Evolutionary conservation across 2,113 vertebrate genomes (phyloP).

Genomic region (Lasiurus borealis): DNA sequence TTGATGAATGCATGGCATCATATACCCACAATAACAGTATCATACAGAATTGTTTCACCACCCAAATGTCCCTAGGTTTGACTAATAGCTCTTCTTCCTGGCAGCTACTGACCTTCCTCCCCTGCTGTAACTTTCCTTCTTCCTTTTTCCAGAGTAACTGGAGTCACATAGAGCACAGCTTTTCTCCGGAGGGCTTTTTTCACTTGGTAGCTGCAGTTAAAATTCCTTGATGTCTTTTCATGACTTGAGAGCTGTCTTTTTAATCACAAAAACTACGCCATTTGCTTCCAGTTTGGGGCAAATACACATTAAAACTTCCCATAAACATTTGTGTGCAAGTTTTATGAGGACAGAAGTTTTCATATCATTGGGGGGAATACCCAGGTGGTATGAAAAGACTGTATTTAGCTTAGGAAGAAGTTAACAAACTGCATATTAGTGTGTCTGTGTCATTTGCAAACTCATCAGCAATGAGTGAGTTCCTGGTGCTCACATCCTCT

Average conservation of each 20-base stretch:
- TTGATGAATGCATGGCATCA: neutral
- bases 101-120: neutral
- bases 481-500: neutral
- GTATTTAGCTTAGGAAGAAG: neutral
- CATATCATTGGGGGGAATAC: neutral
- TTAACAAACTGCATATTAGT: neutral
- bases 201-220: neutral
- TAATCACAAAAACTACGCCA: neutral
- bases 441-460: neutral
- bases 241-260: neutral
- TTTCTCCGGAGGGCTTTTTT: neutral
- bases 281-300: neutral
- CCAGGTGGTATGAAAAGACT: neutral
- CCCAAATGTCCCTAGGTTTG: neutral
- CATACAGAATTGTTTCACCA: neutral
- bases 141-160: neutral
- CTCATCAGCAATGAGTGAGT: neutral
- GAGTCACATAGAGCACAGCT: neutral
- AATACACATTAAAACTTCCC: neutral
- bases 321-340: neutral
- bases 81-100: neutral
- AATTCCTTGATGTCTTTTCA: neutral
- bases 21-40: neutral
- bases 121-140: neutral
- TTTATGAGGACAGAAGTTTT: neutral